Percentiles rank a stretch among this genome's conserved stretches.
Evolutionary conservation across 2,113 vertebrate genomes (phyloP).

Genomic region (Phasianus colchicus): DNA sequence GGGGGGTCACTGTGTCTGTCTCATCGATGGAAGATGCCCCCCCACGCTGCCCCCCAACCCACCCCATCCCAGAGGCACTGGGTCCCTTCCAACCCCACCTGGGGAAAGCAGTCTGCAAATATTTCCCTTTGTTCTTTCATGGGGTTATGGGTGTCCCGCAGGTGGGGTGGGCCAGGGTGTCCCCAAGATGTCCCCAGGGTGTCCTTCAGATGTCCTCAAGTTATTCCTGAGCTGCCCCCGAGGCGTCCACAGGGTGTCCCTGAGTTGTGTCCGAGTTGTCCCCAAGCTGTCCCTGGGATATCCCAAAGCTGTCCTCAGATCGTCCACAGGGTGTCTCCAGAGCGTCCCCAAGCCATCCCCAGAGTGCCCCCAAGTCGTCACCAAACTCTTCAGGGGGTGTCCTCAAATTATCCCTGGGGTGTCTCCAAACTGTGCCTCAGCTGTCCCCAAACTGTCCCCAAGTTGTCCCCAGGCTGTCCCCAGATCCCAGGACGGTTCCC

Average conservation of each 20-base stretch:
- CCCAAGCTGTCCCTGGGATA: not conserved
- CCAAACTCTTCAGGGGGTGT: too few species aligned
- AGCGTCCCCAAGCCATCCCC: not conserved
- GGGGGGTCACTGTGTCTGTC: not conserved
- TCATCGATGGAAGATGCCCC: fast-evolving
- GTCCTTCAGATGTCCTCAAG: not conserved
- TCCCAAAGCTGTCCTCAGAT: not conserved
- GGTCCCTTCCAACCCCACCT: not conserved
- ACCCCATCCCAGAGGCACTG: fast-evolving
- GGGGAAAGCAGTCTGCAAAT: not conserved
- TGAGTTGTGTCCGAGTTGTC: not conserved
- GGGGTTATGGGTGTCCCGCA: fast-evolving
- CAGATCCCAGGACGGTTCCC: not conserved
- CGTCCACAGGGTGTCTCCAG: not conserved
- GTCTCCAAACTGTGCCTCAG: too few species aligned
- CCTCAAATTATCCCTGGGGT: too few species aligned
- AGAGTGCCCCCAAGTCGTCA: not conserved
- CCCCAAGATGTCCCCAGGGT: not conserved
- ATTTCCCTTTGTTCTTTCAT: too few species aligned
- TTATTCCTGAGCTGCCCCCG: not conserved
- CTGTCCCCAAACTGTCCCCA: not conserved
- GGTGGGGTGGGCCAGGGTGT: too few species aligned
- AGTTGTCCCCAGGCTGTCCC: not conserved
- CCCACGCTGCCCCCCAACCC: too few species aligned
- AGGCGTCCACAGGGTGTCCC: not conserved